Conservation (phyloP, 2,888 invertebrate genomes). For the Caenorhabditis drosophilae region DNA sequence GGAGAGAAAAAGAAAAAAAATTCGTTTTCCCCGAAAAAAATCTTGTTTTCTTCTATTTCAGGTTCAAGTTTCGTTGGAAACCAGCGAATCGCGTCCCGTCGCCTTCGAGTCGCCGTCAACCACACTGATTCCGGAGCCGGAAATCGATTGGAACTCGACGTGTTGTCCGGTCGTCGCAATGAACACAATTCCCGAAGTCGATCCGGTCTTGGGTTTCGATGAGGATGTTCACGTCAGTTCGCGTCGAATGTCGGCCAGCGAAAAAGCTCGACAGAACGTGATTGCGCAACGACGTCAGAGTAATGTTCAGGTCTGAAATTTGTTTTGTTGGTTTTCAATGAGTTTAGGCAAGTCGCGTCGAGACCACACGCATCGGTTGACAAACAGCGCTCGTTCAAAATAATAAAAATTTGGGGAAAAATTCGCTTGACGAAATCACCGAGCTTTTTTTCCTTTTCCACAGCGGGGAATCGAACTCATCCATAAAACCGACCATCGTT, state of each 20-base stretch:
- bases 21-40: no score
- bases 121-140: slow-evolving; percentile 42
- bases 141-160: slow-evolving; percentile 42
- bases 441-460: no score
- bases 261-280: slow-evolving; percentile 42
- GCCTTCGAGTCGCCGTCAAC: slow-evolving; percentile 33
- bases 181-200: slow-evolving; percentile 16
- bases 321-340: slow-evolving; percentile 17
- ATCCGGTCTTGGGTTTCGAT: slow-evolving; percentile 30
- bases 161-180: slow-evolving; percentile 6
- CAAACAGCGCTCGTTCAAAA: no score
- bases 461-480: no score
- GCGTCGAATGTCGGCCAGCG: slow-evolving; percentile 39
- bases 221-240: slow-evolving; percentile 30
- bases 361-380: no score
- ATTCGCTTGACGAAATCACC: no score
- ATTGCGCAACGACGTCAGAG: slow-evolving; percentile 53
- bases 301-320: slow-evolving; percentile 48
- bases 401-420: no score
- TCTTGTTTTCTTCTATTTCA: slow-evolving; percentile 10
- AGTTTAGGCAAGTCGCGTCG: no score
- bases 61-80: slow-evolving; percentile 45
- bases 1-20: no score
- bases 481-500: no score
- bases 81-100: slow-evolving; percentile 40